Base-by-base conservation (phyloP, 2,113 vertebrate genomes). In the Ibidorhyncha struthersii region DNA sequence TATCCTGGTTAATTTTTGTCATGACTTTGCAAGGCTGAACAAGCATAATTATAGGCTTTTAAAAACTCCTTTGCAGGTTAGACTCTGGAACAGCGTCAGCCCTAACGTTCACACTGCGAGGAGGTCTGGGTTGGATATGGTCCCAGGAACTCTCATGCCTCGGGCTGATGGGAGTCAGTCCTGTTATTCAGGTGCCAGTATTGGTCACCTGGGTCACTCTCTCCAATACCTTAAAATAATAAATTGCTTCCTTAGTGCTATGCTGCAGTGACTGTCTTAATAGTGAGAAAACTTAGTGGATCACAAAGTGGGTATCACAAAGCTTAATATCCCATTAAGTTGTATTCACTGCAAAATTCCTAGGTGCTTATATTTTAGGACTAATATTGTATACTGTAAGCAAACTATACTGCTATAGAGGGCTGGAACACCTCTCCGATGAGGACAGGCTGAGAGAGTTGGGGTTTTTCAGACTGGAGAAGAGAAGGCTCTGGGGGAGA, bases 1-100 rank as follows among this genome's bases (percentile, higher is more conserved):
- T 82, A 13, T 67, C 38, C 41, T 87, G 40, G 29, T 93, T 95
- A 71, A 58, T 94, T 82, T 92, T 94, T 56, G 56, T 49, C 59
- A 58, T 13, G 25, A 49, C 36, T 94, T 94, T 92, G 76, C 59
- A 92, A 84, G 65, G 77, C 47, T 56, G 76, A 96, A 83, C 84
- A 96, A 70, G 76, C 27, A 25, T 94, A 92, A 94, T 93, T 93
- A 65, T 3, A 95, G 67, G 69, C 63, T 92, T 95, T 81, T 82
- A 71, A 88, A 96, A 95, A 58, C 55, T 78, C 59, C 53, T 89
- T 95, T 92, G 73, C 80, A 87, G 82, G 55, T 89, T 86, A 76
- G 71, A 30, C n/a, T 83, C 77, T 95, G 76, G 61, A 94, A 84
- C 85, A 76, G 20, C 49, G 56, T 87, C 91, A 94, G 72, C 47